Conservation (phyloP, 2,113 vertebrate genomes). For the Mormoops blainvillei region DNA sequence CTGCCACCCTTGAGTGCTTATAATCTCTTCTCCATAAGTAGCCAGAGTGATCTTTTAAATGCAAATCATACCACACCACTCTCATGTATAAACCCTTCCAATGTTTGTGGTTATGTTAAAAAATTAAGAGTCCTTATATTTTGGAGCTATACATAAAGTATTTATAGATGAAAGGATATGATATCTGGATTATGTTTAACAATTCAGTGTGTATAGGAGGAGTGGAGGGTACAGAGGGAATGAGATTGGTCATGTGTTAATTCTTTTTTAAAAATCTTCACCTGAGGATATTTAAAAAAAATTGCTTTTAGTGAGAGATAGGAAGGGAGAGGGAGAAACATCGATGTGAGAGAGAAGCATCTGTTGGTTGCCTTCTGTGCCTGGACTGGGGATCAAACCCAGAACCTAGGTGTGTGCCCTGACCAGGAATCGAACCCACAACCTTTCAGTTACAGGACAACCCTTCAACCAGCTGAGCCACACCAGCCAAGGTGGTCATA, state of each 20-base stretch:
- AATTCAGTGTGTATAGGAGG: not conserved
- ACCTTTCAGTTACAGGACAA: too few species aligned
- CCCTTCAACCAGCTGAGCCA: too few species aligned
- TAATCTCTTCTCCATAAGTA: slow-evolving; percentile 6
- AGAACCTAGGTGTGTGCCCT: too few species aligned
- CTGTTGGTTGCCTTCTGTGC: too few species aligned
- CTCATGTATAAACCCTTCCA: slow-evolving; percentile 14
- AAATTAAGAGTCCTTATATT: slow-evolving; percentile 15
- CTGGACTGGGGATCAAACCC: too few species aligned
- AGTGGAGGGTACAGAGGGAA: not conserved
- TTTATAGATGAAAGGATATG: slow-evolving; percentile 24
- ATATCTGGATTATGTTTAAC: slow-evolving; percentile 3
- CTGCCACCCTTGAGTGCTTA: not conserved
- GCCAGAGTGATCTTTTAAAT: slow-evolving; percentile 18
- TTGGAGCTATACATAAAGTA: slow-evolving; percentile 19
- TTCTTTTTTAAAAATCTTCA: not conserved
- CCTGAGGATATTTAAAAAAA: too few species aligned
- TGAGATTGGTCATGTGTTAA: not conserved
- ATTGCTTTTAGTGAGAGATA: too few species aligned
- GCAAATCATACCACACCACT: not conserved
- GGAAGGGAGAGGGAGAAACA: too few species aligned
- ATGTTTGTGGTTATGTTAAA: slow-evolving; percentile 35
- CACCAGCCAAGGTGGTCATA: not conserved
- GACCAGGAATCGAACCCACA: too few species aligned
- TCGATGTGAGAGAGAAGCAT: too few species aligned